Percentiles rank a stretch among this genome's conserved stretches.
These are phyloP conservation scores for Siniperca chuatsi DNA, from an alignment of 2,113 vertebrate genomes.

Conservation along the genomic window DNA sequence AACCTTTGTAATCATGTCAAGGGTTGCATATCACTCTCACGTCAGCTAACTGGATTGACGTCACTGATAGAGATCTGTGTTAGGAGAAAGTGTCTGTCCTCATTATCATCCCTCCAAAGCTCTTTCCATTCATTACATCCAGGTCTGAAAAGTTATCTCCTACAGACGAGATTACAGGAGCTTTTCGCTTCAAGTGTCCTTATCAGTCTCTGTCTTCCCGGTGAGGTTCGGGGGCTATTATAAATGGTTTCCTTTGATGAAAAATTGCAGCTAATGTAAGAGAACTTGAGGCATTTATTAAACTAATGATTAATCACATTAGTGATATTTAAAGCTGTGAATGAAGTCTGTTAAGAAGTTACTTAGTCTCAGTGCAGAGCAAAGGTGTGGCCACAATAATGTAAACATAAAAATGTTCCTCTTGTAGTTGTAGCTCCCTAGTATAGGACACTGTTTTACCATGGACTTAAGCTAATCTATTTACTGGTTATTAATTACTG, in stretches of 20 bases:
- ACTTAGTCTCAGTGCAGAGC: background rate
- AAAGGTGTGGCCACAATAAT: constrained; percentile 9
- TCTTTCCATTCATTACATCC: constrained; percentile 45
- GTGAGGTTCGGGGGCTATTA: background rate
- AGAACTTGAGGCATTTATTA: constrained; percentile 6
- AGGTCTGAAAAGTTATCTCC: constrained; percentile 45
- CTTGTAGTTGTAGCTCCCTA: background rate
- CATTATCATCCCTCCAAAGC: constrained; percentile 33
- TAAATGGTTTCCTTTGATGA: constrained; percentile 15
- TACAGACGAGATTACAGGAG: constrained; percentile 42
- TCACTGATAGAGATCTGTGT: constrained; percentile 22
- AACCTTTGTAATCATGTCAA: background rate
- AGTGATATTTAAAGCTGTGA: background rate
- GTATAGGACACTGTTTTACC: background rate
- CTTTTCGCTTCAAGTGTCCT: constrained; percentile 22
- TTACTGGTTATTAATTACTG: background rate
- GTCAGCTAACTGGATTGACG: constrained; percentile 1
- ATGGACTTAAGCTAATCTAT: background rate
- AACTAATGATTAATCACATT: background rate
- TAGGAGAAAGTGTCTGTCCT: constrained; percentile 27
- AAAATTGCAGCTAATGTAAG: background rate
- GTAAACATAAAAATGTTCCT: background rate
- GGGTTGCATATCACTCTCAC: background rate
- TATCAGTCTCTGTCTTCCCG: constrained; percentile 6
- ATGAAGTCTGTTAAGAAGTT: constrained; percentile 15